These are phyloP conservation scores for Polydrusus cervinus DNA, from an alignment of 2,888 invertebrate genomes.

Conservation along the genomic window DNA sequence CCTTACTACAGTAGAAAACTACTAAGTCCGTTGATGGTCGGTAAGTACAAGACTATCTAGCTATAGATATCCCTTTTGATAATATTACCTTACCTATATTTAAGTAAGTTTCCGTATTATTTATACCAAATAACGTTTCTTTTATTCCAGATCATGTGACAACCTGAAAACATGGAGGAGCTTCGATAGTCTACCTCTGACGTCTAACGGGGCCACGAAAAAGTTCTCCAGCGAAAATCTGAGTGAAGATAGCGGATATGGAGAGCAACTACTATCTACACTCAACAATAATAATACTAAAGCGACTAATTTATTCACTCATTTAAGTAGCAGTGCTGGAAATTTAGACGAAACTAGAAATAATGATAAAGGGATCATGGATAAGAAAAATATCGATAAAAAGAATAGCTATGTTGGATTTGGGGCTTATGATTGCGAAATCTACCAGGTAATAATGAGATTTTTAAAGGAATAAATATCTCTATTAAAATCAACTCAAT, in stretches of 20 bases:
- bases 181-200: conserved; percentile 67
- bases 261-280: conserved; percentile 72
- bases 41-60: no score
- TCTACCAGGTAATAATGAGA: conserved; percentile 57
- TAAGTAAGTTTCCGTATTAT: no score
- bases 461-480: no score
- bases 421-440: conserved; percentile 61
- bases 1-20: no score
- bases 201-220: conserved; percentile 55
- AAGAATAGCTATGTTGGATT: conserved; percentile 60
- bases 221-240: conserved; percentile 84
- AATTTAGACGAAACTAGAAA: conserved; percentile 63
- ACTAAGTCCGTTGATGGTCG: neutral
- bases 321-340: conserved; percentile 54
- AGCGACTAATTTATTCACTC: conserved; percentile 1
- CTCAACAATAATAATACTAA: conserved; percentile 15
- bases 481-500: no score
- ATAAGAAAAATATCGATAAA: conserved; percentile 50
- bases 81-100: no score
- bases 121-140: neutral
- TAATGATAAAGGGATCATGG: conserved; percentile 14
- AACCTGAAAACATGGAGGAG: conserved; percentile 71
- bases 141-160: conserved; percentile 63
- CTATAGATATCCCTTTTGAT: no score
- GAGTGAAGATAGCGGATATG: conserved; percentile 87